Percentiles rank a stretch among this genome's conserved stretches.
These are phyloP conservation scores for Balaeniceps rex DNA, from an alignment of 2,113 vertebrate genomes.

Conservation along the genomic window DNA sequence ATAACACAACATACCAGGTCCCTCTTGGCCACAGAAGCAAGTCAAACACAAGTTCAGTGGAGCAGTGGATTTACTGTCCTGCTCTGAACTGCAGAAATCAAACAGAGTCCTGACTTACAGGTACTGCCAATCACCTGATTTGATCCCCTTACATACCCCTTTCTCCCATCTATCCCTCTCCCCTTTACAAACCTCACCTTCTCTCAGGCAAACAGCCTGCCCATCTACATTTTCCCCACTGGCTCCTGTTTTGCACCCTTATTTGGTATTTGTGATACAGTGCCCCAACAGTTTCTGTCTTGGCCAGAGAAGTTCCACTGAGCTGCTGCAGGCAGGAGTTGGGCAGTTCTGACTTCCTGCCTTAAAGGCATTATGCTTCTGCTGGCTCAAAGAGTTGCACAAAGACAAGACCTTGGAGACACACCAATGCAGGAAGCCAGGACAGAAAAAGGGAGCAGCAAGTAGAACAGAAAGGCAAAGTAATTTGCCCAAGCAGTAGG, in stretches of 20 bases:
- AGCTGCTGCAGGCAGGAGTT: background rate
- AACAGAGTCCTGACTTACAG: background rate
- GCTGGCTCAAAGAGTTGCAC: background rate
- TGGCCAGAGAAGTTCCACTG: background rate
- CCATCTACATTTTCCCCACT: background rate
- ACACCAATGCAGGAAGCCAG: constrained; percentile 18
- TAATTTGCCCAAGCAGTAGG: background rate
- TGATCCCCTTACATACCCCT: background rate
- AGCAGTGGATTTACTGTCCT: too few relatives aligned
- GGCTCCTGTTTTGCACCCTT: background rate
- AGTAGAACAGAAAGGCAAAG: background rate
- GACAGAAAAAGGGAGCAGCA: constrained; percentile 11
- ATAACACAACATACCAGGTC: background rate
- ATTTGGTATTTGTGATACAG: background rate
- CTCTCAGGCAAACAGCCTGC: background rate
- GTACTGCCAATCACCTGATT: rapidly evolving
- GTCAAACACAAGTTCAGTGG: background rate
- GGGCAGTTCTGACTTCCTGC: constrained; percentile 18
- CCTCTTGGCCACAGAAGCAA: background rate
- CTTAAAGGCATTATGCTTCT: background rate
- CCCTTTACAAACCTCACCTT: background rate
- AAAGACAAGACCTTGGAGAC: background rate
- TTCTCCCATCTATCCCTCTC: background rate
- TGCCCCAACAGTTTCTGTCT: background rate
- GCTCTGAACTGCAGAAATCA: background rate